Conservation (phyloP, 2,888 invertebrate genomes). For the Neoascia interrupta region DNA sequence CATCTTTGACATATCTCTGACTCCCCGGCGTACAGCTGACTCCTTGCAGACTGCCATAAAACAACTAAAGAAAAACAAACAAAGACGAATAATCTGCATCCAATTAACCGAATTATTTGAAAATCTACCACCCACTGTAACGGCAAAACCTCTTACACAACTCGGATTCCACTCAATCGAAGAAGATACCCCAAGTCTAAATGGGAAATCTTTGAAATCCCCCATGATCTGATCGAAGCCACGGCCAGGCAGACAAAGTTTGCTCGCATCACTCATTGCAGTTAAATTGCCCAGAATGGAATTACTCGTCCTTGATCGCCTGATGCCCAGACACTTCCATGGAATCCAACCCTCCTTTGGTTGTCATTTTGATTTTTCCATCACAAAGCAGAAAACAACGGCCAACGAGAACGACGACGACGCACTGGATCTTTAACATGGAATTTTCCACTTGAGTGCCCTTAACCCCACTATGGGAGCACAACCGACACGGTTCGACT, state of each 20-base stretch:
- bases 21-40: too few relatives aligned
- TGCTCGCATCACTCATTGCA: constrained; percentile 49
- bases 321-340: constrained; percentile 12
- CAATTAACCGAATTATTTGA: too few relatives aligned
- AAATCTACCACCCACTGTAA: too few relatives aligned
- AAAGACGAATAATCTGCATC: too few relatives aligned
- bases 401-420: constrained; percentile 6
- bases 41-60: too few relatives aligned
- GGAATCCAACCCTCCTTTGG: neutral
- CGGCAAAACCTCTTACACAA: too few relatives aligned
- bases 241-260: constrained; percentile 24
- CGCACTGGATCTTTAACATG: constrained; percentile 48
- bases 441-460: constrained; percentile 51
- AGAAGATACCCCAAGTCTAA: constrained; percentile 20
- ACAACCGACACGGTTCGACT: neutral
- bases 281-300: constrained; percentile 53
- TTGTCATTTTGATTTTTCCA: constrained; percentile 31
- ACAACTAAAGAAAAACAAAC: too few relatives aligned
- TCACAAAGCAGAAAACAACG: neutral
- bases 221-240: constrained; percentile 1
- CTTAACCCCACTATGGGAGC: constrained; percentile 12
- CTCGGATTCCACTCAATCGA: constrained; percentile 42
- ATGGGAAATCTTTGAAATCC: constrained; percentile 14
- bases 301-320: constrained; percentile 52
- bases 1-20: too few relatives aligned